These are phyloP conservation scores for Penaeus monodon DNA, from an alignment of 2,888 invertebrate genomes.

Conservation along the genomic window DNA sequence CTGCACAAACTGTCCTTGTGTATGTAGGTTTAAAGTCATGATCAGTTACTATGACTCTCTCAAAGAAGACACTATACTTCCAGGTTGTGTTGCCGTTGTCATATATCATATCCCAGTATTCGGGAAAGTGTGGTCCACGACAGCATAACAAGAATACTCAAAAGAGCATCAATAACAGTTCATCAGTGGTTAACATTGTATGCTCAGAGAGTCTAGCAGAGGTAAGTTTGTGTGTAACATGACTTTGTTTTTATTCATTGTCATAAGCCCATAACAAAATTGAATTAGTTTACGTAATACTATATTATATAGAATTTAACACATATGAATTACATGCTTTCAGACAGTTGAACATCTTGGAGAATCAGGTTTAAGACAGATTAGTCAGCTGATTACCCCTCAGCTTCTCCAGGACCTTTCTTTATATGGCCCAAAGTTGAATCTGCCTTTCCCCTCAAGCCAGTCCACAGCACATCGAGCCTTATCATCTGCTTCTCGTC, in stretches of 20 bases:
- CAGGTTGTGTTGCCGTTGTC: slow-evolving; percentile 59
- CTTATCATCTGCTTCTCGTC: not conserved
- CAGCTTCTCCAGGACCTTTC: slow-evolving; percentile 29
- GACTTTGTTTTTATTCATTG: no score
- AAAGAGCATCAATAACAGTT: not conserved
- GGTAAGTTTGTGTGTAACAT: not conserved
- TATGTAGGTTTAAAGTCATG: no score
- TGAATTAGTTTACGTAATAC: no score
- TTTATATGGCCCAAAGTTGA: slow-evolving; percentile 35
- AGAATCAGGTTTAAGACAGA: slow-evolving; percentile 26
- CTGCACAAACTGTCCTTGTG: no score
- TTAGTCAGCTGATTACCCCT: slow-evolving; percentile 29
- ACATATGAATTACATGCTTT: not conserved
- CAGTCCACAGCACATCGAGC: not conserved
- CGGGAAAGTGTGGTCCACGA: slow-evolving; percentile 25
- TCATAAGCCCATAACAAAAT: no score
- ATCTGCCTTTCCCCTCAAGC: not conserved
- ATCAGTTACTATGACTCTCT: no score
- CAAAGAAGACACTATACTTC: not conserved
- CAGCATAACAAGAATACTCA: not conserved
- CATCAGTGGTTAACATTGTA: slow-evolving; percentile 22
- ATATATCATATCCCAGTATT: slow-evolving; percentile 52
- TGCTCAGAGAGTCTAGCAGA: slow-evolving; percentile 41
- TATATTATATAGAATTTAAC: no score
- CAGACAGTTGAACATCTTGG: slow-evolving; percentile 36